Evolutionary conservation across 2,888 invertebrate genomes (phyloP).

Genomic region (Leptinotarsa tumamoca): DNA sequence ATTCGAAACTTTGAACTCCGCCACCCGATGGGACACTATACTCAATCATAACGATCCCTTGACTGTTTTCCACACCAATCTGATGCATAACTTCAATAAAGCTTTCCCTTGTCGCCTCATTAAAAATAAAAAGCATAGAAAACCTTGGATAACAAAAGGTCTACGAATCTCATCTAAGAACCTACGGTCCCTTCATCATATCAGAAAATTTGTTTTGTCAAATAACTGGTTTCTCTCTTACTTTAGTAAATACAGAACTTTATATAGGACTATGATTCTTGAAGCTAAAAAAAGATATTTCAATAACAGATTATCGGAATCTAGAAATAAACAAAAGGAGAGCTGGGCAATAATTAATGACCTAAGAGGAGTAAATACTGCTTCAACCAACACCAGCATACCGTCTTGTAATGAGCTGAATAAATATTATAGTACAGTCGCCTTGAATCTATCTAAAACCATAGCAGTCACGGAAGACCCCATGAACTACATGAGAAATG

Average conservation of each 20-base stretch:
- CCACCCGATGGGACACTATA: neutral
- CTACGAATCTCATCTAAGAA: constrained; percentile 15
- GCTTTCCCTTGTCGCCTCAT: constrained; percentile 16
- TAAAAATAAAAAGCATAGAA: constrained; percentile 13
- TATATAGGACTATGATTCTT: constrained; percentile 2
- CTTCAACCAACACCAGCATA: constrained; percentile 11
- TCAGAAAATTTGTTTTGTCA: constrained; percentile 13
- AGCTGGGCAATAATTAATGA: constrained; percentile 12
- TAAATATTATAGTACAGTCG: constrained; percentile 19
- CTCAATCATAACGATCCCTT: constrained; percentile 7
- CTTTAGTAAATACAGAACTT: neutral
- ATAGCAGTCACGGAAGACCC: constrained; percentile 14
- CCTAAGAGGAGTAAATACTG: constrained; percentile 13
- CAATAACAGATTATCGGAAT: constrained; percentile 2
- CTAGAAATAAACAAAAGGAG: constrained; percentile 2
- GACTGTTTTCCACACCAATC: constrained; percentile 5
- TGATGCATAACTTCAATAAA: constrained; percentile 16
- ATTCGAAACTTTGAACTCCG: constrained; percentile 2
- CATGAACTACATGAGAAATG: constrained; percentile 16
- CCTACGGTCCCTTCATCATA: constrained; percentile 12
- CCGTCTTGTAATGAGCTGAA: constrained; percentile 18
- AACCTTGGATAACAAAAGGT: constrained; percentile 21
- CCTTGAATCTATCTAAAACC: constrained; percentile 1
- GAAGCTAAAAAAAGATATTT: neutral
- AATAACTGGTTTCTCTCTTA: constrained; percentile 3